These are phyloP conservation scores for Puffinus mauretanicus DNA, from an alignment of 2,113 vertebrate genomes.

Conservation along the genomic window DNA sequence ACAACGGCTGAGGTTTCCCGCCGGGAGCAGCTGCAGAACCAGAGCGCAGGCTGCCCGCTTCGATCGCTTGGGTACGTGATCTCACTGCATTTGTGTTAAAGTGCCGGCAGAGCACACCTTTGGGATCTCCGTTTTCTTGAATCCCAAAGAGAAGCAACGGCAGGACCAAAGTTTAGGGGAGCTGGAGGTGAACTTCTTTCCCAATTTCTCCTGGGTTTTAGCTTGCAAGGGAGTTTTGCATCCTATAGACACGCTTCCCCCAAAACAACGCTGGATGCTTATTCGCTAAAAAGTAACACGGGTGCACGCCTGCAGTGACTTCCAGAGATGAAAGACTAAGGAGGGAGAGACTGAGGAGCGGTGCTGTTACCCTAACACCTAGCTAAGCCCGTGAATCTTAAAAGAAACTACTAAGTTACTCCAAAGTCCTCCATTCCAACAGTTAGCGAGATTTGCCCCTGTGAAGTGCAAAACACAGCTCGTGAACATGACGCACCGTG, in stretches of 20 bases:
- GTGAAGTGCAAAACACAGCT: neutral
- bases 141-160: rapidly evolving
- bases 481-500: rapidly evolving
- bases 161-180: neutral
- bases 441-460: rapidly evolving
- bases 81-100: neutral
- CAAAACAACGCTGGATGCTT: neutral
- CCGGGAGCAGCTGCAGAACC: neutral
- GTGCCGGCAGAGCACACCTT: rapidly evolving
- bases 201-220: neutral
- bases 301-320: neutral
- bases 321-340: neutral
- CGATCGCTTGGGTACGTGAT: rapidly evolving
- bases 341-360: neutral
- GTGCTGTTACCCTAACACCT: neutral
- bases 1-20: rapidly evolving
- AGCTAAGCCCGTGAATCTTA: neutral
- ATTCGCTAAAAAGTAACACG: rapidly evolving
- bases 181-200: neutral
- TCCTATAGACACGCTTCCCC: rapidly evolving
- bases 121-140: neutral
- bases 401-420: neutral
- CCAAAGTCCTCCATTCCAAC: neutral
- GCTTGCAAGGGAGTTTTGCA: neutral
- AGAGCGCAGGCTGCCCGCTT: neutral